Base-by-base conservation (phyloP, 2,888 invertebrate genomes). In the Stenodema calcarata region DNA sequence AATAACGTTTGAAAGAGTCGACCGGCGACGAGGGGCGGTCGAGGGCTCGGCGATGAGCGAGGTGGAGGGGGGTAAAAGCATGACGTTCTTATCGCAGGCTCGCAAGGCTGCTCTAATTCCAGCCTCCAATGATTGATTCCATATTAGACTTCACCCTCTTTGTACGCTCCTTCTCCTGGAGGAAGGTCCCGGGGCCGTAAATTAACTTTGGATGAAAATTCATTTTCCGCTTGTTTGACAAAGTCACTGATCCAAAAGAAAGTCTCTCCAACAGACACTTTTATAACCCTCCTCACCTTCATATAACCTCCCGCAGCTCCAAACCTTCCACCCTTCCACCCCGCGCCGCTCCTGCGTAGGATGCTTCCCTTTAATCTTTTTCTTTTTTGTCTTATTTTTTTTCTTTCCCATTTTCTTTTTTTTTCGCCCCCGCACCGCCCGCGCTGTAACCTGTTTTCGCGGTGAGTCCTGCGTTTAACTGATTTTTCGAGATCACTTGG, bases 161-260 rank as follows among this genome's bases (percentile, higher is more conserved):
- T 86, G 85, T 87, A 27, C 41, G 30, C 44, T 27, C 69, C 82
- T 44, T 62, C 69, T 35, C 62, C 82, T 14, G 28, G 18, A 70
- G 18, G 18, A 11, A 16, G 14, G 70, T 23, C n/a, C 28, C 42
- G 41, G 6, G n/a, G 83, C 30, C 89, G 89, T 89, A 89, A 88
- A 89, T 89, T 89, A 89, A 89, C 89, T 89, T 86, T 86, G 88
- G 88, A 88, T 88, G 89, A 89, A 88, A 89, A 89, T 89, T 89
- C 89, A 89, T 89, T 89, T 89, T 89, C 89, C 89, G 88, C 88
- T 86, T 88, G 89, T 89, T 89, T 88, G 88, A 86, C 75, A 87
- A 62, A 81, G 81, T 73, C 87, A 86, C 73, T 86, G 86, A 79
- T 80, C 80, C 81, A 78, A 69, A 62, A 76, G 70, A 76, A 78